These are phyloP conservation scores for Bos indicus DNA, from an alignment of 2,113 vertebrate genomes.

Conservation along the genomic window DNA sequence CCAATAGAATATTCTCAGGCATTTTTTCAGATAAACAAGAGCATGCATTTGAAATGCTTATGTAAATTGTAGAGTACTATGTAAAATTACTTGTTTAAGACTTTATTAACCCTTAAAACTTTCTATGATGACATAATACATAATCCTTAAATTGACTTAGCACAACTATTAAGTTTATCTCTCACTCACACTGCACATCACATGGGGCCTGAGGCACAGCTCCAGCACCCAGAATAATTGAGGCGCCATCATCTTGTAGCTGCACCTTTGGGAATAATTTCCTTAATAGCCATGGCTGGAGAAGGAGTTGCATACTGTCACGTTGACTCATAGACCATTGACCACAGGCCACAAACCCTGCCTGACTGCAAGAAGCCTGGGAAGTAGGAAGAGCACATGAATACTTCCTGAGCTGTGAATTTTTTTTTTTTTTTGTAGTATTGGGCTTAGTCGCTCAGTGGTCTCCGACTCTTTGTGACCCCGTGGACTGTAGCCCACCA, in stretches of 20 bases:
- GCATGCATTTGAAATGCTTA: not conserved
- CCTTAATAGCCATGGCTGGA: not conserved
- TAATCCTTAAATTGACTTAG: not conserved
- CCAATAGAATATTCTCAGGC: not conserved
- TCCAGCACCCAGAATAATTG: not conserved
- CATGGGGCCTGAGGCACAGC: not conserved
- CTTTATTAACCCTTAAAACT: not conserved
- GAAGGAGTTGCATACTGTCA: not conserved
- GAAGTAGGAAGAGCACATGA: not conserved
- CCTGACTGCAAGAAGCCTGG: not conserved
- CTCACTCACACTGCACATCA: not conserved
- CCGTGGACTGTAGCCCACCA: not conserved
- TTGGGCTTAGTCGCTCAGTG: not conserved
- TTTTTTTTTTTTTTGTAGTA: not conserved
- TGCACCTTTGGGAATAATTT: not conserved
- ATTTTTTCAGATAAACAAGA: not conserved
- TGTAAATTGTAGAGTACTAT: not conserved
- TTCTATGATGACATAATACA: not conserved
- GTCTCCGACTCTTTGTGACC: not conserved
- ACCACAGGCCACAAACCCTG: not conserved
- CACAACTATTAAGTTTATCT: not conserved
- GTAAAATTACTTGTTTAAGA: not conserved
- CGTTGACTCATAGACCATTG: not conserved
- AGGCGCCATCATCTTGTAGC: not conserved
- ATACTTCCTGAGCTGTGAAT: not conserved